Evolutionary conservation across 2,113 vertebrate species (phyloP), one percentile per base, ranked within the genome.

Genomic region (Sebastes schlegelii): DNA sequence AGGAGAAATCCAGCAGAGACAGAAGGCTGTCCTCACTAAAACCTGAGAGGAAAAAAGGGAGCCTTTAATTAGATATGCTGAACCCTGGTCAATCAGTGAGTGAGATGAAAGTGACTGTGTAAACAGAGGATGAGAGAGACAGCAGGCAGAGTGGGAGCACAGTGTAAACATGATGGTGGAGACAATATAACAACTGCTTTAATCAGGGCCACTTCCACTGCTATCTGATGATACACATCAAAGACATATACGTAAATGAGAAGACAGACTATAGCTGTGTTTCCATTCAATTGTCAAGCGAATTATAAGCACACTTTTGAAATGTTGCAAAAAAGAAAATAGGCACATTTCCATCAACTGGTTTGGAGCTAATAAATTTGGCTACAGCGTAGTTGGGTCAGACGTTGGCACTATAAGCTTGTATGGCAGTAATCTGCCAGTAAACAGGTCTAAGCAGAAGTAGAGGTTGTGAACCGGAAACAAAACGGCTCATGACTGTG

Each of bases 1-100:
- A 96, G 79, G 95, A 96, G 91, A 96, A 96, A 69, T 96, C 95
- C 85, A 96, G 90, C 85, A 96, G 92, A 49, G 95, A 93, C 70
- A 96, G 86, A 61, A 96, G 94, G 84, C 91, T 95, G 62, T 95
- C 93, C 86, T 95, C 95, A 51, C 94, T 93, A 88, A 95, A 96
- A 83, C 94, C 96, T 96, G 88, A 82, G 34, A 34, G 40, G 26
- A 52, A 26, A 68, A 61, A 58, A 63, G 63, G 10, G 10, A 80
- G 45, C 13, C 19, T 72, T 77, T 76, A 26, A 83, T 89, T 86
- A 86, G 74, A 74, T 43, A 54, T 13, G 63, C 34, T 62, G 17
- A 63, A 72, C 13, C 43, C 11, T 23, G 43, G 63, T 64, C 73
- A 72, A 83, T 84, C 54, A 86, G 66, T 54, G 74, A 79, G 77